These are phyloP conservation scores for Mylabris phalerata DNA, from an alignment of 1,140 invertebrate species.

Conservation along the genomic window DNA sequence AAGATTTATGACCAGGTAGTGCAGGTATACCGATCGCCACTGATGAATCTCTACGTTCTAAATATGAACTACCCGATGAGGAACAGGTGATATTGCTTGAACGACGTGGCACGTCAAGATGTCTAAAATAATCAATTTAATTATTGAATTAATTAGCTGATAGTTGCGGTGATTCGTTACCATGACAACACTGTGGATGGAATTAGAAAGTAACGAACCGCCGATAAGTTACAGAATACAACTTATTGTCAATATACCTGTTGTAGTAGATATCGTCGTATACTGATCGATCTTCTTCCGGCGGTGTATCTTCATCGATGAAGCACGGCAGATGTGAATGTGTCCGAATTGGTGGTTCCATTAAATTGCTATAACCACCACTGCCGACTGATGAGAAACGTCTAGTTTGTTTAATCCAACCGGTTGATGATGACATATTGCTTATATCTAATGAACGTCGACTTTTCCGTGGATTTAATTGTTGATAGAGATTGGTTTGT, in stretches of 20 bases:
- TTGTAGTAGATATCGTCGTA: constrained; percentile 38
- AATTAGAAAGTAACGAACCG: background rate
- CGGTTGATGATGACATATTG: constrained; percentile 40
- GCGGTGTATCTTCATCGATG: constrained; percentile 37
- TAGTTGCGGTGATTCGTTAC: too few relatives aligned
- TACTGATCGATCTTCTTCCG: constrained; percentile 31
- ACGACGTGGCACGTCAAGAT: constrained; percentile 46
- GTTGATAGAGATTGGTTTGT: constrained; percentile 52
- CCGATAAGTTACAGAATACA: background rate
- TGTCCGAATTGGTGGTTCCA: constrained; percentile 54
- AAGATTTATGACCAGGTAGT: constrained; percentile 41
- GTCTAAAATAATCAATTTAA: constrained; percentile 23
- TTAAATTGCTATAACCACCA: constrained; percentile 60
- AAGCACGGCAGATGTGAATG: constrained; percentile 32
- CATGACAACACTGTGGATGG: too few relatives aligned
- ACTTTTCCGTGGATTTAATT: constrained; percentile 46
- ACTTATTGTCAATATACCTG: constrained; percentile 22
- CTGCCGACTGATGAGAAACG: constrained; percentile 63
- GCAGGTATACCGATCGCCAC: constrained; percentile 60
- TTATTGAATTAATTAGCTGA: background rate
- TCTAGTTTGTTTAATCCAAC: constrained; percentile 43
- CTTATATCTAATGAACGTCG: constrained; percentile 47
- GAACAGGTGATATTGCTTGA: constrained; percentile 74
- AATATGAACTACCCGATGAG: constrained; percentile 71
- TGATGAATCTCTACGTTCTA: constrained; percentile 68